Evolutionary conservation across 2,113 vertebrate genomes (phyloP).

Genomic region (Pandion haliaetus): DNA sequence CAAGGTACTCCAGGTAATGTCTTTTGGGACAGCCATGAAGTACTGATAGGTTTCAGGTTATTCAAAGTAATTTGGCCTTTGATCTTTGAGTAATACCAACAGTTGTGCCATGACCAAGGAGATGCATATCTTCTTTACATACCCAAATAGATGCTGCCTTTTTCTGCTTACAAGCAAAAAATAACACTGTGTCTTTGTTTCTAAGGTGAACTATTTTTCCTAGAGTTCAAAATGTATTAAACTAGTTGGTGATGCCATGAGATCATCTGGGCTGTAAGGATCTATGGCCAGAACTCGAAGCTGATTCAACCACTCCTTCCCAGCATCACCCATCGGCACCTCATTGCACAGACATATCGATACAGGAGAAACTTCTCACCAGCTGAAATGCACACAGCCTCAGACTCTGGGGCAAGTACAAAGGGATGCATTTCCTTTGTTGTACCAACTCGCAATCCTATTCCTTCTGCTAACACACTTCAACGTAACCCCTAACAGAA

Average conservation of each 20-base stretch:
- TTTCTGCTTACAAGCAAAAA: background rate
- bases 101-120: background rate
- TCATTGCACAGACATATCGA: background rate
- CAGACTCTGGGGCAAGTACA: background rate
- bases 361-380: background rate
- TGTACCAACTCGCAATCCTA: background rate
- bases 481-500: background rate
- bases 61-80: background rate
- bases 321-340: background rate
- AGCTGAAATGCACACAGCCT: background rate
- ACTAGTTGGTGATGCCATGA: background rate
- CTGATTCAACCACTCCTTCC: background rate
- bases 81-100: background rate
- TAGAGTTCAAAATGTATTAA: background rate
- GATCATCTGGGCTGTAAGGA: background rate
- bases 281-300: rapidly evolving
- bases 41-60: background rate
- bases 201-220: background rate
- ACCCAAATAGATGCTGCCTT: background rate
- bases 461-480: constrained; percentile 1
- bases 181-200: background rate
- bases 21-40: background rate
- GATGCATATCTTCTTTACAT: background rate
- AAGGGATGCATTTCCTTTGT: background rate
- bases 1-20: background rate